Evolutionary conservation across 1,140 invertebrate genomes (phyloP).

Genomic region (Aphelenchoides avenae): DNA sequence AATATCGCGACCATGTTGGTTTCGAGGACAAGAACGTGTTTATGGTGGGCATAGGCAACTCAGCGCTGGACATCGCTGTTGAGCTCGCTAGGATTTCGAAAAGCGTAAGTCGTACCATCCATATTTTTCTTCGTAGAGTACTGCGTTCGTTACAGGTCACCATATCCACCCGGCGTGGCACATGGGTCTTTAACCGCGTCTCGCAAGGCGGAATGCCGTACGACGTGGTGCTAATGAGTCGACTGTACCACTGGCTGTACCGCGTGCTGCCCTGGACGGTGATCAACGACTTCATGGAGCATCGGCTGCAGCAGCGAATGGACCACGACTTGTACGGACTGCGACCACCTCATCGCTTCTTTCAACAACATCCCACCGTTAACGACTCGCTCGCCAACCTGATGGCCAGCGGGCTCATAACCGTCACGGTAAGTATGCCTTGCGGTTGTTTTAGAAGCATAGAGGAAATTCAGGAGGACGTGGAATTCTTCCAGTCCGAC

Average conservation of each 20-base stretch:
- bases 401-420: conserved; percentile 62
- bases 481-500: conserved; percentile 57
- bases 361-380: conserved; percentile 64
- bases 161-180: conserved; percentile 62
- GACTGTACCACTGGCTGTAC: conserved; percentile 43
- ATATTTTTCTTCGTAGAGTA: too few relatives aligned
- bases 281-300: conserved; percentile 59
- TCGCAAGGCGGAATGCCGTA: conserved; percentile 52
- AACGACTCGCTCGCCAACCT: conserved; percentile 65
- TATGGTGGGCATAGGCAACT: conserved; percentile 65
- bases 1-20: conserved; percentile 58
- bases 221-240: conserved; percentile 46
- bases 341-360: conserved; percentile 61
- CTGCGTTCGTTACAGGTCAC: conserved; percentile 58
- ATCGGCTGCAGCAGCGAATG: conserved; percentile 54
- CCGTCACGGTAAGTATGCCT: conserved; percentile 51
- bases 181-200: conserved; percentile 62
- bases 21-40: conserved; percentile 62
- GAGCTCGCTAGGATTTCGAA: conserved; percentile 63
- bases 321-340: conserved; percentile 63
- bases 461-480: conserved; percentile 53
- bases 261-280: conserved; percentile 51
- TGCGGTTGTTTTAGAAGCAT: neutral
- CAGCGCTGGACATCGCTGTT: conserved; percentile 64
- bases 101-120: too few relatives aligned